Evolutionary conservation across 1,140 invertebrate species (phyloP), one percentile per base, ranked within the genome.

Genomic region (Meteorus sp.): DNA sequence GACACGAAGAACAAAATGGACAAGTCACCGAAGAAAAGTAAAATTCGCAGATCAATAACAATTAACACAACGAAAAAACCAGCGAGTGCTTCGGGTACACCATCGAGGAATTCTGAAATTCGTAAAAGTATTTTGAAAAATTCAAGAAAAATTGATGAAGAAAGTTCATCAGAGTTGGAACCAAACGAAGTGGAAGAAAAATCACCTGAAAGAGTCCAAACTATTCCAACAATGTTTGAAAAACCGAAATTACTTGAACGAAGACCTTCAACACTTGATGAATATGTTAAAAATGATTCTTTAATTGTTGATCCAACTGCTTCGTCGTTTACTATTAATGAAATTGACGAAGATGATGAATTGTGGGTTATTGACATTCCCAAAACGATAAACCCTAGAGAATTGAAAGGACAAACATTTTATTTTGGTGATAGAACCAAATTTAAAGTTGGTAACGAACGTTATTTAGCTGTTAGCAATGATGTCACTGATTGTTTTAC

Each of bases 361-460:
- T 29, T 75, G 2, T 75, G 71, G 70, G 44, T 76, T 6, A 63
- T 76, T 56, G 67, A 76, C 35, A 59, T 76, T 57, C 74, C 74
- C 35, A 61, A 27, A 55, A 71, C 66, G 6, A 69, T 75, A 43
- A 51, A 76, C 59, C 67, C 73, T 2, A 19, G 35, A 17, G 62
- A 69, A 17, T 61, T 76, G 9, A 50, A 59, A 39, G 66, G 60
- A 20, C 73, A 72, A 19, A 59, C 15, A 1, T 52, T 76, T 25
- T 11, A 45, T 15, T 62, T 75, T 22, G 68, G 67, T 8, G 61
- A 70, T 3, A 74, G 71, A 48, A 67, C 70, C 13, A 75, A 73
- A 56, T 50, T 76, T 17, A 76, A 65, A 61, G 39, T 75, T 52
- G 67, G 61, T 4, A 52, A 66, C 1, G 67, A 70, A 37, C 53